Evolutionary conservation across 2,113 vertebrate species (phyloP).

Genomic region (Anarrhichthys ocellatus): DNA sequence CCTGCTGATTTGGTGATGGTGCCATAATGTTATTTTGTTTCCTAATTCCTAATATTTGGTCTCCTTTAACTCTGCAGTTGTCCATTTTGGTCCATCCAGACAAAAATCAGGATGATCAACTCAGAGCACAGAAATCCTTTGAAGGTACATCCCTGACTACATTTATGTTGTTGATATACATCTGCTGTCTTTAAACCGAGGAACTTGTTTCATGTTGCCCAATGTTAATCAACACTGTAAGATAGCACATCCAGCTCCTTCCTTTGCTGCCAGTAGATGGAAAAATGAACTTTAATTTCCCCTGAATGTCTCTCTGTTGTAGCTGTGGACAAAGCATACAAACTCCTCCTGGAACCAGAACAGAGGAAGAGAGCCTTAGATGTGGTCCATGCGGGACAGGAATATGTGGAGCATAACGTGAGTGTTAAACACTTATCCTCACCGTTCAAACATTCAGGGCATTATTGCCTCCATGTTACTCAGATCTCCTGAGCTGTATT

Average conservation of each 20-base stretch:
- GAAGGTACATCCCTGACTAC: slow-evolving; percentile 85
- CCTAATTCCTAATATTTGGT: slow-evolving; percentile 4
- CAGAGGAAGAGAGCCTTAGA: slow-evolving; percentile 98
- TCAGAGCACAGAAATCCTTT: slow-evolving; percentile 96
- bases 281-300: background rate
- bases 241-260: background rate
- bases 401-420: slow-evolving; percentile 97
- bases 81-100: slow-evolving; percentile 99
- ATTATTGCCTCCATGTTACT: background rate
- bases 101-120: slow-evolving; percentile 96
- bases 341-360: slow-evolving; percentile 93
- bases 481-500: background rate
- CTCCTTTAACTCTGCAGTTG: slow-evolving; percentile 81
- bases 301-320: background rate
- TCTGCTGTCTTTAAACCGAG: background rate
- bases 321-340: slow-evolving; percentile 99
- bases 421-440: slow-evolving; percentile 65
- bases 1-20: background rate
- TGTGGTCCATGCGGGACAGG: slow-evolving; percentile 95
- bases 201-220: background rate
- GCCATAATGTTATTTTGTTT: background rate
- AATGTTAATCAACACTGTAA: background rate
- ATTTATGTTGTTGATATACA: background rate
- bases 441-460: background rate
- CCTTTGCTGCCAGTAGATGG: background rate